Evolutionary conservation across 92 coral and sea anemone genomes (phyloP).

Genomic region (Metridium senile): DNA sequence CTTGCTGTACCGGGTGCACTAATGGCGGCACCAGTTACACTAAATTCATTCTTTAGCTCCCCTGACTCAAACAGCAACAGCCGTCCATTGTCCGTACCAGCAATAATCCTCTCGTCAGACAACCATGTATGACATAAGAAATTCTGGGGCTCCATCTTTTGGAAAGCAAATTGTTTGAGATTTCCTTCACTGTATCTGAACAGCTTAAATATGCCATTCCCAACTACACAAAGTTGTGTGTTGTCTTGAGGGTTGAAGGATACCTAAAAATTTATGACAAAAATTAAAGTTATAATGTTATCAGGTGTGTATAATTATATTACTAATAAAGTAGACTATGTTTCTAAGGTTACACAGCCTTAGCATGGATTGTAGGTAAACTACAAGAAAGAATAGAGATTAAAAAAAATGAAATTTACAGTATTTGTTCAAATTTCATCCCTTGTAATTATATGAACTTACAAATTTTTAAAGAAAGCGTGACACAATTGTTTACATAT

Average conservation of each 20-base stretch:
- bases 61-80: conserved; percentile 95
- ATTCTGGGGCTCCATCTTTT: conserved; percentile 98
- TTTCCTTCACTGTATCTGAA: conserved; percentile 98
- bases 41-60: conserved; percentile 90
- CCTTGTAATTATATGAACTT: too few species aligned
- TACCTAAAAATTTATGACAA: conserved; percentile 69
- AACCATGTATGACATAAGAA: conserved; percentile 98
- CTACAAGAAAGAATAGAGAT: too few species aligned
- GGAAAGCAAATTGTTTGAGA: conserved; percentile 98
- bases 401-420: too few species aligned
- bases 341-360: too few species aligned
- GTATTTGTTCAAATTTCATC: too few species aligned
- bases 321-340: not conserved
- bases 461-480: too few species aligned
- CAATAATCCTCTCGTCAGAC: conserved; percentile 93
- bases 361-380: too few species aligned
- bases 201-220: conserved; percentile 97
- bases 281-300: not conserved
- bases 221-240: conserved; percentile 98
- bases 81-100: conserved; percentile 93
- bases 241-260: conserved; percentile 97
- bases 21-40: conserved; percentile 67
- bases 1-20: conserved; percentile 76
- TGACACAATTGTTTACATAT: too few species aligned
- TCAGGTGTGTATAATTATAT: not conserved